Evolutionary conservation across 2,888 invertebrate genomes (phyloP).

Genomic region (Glyphotaelius pellucidus): DNA sequence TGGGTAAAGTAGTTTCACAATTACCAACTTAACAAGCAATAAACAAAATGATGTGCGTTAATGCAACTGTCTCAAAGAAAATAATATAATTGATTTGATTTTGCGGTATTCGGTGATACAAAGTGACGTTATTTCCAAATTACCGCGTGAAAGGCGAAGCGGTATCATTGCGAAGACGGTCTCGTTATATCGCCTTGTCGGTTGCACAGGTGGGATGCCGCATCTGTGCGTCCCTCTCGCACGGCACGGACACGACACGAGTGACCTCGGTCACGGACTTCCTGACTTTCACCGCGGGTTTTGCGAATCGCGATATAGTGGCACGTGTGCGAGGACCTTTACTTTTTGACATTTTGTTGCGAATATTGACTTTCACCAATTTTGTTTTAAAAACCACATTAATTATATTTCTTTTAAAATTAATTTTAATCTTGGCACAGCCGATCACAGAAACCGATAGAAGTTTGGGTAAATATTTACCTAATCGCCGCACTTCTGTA

Average conservation of each 20-base stretch:
- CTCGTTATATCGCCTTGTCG: background rate
- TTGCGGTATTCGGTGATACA: background rate
- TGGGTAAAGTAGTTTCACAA: no score
- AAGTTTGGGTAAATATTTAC: no score
- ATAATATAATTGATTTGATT: background rate
- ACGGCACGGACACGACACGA: background rate
- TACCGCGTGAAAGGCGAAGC: background rate
- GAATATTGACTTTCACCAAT: background rate
- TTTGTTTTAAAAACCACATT: no score
- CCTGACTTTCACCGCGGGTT: background rate
- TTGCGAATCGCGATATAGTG: background rate
- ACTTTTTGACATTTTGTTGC: background rate
- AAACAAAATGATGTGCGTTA: no score
- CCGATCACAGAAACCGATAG: no score
- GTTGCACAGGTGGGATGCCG: no score
- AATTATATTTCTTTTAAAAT: no score
- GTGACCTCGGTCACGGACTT: background rate
- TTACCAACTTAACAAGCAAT: no score
- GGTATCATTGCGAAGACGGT: background rate
- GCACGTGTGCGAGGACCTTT: background rate
- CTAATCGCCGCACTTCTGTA: no score
- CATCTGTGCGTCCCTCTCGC: background rate
- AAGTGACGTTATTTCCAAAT: background rate
- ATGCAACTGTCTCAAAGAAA: no score
- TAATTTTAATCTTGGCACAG: no score